phyloP scores from a whole-genome alignment of 1,140 invertebrate species.

The Macrosteles quadrilineatus region DNA sequence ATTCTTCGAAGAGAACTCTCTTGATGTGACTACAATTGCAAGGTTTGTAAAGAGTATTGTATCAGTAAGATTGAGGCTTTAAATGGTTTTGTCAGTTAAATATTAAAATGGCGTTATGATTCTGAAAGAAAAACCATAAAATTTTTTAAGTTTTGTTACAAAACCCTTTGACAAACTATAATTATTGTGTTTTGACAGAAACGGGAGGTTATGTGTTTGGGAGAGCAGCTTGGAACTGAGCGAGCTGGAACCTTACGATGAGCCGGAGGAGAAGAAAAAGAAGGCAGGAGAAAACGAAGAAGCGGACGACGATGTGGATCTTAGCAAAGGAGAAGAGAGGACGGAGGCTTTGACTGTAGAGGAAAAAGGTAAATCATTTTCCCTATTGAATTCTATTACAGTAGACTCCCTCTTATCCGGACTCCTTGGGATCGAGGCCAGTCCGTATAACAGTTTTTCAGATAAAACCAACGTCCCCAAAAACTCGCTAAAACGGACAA shows the following conservation, averaged over 20 bases:
- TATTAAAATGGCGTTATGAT: too few relatives aligned
- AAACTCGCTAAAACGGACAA: too few relatives aligned
- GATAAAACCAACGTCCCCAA: too few relatives aligned
- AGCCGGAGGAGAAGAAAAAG: constrained; percentile 53
- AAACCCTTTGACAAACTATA: too few relatives aligned
- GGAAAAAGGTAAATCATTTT: constrained; percentile 47
- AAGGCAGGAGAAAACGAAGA: constrained; percentile 49
- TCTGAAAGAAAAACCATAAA: too few relatives aligned
- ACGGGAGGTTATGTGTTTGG: constrained; percentile 82
- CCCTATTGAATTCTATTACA: too few relatives aligned
- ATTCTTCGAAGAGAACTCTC: constrained; percentile 85
- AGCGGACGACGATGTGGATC: constrained; percentile 62
- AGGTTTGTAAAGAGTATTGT: constrained; percentile 58
- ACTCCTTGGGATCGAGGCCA: too few relatives aligned
- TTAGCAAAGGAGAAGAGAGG: constrained; percentile 52
- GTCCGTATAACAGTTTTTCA: too few relatives aligned
- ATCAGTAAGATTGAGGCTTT: too few relatives aligned
- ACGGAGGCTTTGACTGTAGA: constrained; percentile 51
- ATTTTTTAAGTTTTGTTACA: too few relatives aligned
- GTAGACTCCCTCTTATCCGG: too few relatives aligned
- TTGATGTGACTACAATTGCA: constrained; percentile 78
- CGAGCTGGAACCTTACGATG: constrained; percentile 57
- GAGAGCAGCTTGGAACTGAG: constrained; percentile 73
- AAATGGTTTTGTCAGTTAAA: too few relatives aligned
- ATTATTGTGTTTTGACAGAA: constrained; percentile 55